Evolutionary conservation across 2,113 vertebrate genomes (phyloP), one percentile per base, ranked within the genome.

Genomic region (Xyrauchen texanus): DNA sequence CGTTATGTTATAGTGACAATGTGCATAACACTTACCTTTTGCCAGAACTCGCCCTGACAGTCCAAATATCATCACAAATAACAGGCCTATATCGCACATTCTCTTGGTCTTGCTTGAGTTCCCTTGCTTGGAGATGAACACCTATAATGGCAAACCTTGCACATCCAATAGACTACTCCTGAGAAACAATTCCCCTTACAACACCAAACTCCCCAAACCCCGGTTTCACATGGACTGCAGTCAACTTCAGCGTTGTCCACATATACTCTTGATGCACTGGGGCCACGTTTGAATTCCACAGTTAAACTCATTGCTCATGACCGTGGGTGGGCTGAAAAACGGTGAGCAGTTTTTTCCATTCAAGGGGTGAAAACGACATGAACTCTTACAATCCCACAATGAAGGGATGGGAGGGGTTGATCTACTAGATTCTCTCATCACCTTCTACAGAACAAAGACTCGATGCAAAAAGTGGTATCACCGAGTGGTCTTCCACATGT

Each of bases 31-130:
- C 92, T 91, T 78, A 94, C 93, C 91, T 87, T 89, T 92, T 69
- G 86, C 89, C 65, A 84, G 78, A 67, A 87, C 90, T n/a, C 86
- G 84, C 61, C 87, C 90, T 11, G 81, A 78, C 85, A 92, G 90
- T 93, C 92, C 93, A 91, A 88, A 91, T 34, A 93, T 78, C 80
- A 93, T 77, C 62, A 86, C 87, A 68, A 92, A 42, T 63, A 92
- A 82, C 21, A 34, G 21, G 21, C 21, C 21, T 68, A 88, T 55
- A 79, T 72, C 83, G 77, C 88, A 85, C 92, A 91, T 93, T 77
- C 80, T 92, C 79, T 83, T 70, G 73, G n/a, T 60, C 74, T 76
- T 64, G 51, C 11, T 49, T 53, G 70, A 78, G 53, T 76, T 70
- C 65, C 65, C 47, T 76, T 49, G 13, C 55, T 64, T 46, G 21